Percentiles rank a stretch among this genome's conserved stretches.
Conservation (phyloP, 1,140 invertebrate species). For the Nasonia giraulti region DNA sequence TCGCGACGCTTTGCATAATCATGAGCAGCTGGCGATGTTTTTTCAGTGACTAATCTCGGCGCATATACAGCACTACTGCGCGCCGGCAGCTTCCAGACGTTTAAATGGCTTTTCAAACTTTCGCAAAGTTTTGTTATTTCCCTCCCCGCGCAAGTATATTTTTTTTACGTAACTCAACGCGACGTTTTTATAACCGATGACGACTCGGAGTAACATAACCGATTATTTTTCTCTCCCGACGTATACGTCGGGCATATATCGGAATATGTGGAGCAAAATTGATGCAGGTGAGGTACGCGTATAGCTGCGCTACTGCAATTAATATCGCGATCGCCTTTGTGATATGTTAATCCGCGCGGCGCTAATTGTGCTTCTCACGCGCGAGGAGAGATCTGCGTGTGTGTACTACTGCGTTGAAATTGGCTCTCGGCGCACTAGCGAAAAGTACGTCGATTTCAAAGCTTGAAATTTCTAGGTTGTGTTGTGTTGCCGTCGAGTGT, state of each 20-base stretch:
- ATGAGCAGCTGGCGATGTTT: background rate
- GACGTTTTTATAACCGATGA: constrained; percentile 20
- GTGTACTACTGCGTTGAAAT: background rate
- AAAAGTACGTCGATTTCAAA: background rate
- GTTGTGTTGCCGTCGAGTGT: background rate
- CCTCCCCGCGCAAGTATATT: background rate
- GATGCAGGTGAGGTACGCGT: background rate
- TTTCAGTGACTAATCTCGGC: background rate
- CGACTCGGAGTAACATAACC: background rate
- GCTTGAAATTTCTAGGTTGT: background rate
- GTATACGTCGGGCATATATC: background rate
- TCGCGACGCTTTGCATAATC: background rate
- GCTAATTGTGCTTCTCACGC: constrained; percentile 12
- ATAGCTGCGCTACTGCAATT: background rate
- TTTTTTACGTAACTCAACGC: constrained; percentile 4
- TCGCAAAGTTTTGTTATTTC: constrained; percentile 29
- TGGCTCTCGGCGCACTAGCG: background rate
- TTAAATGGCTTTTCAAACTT: constrained; percentile 24
- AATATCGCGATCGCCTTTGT: constrained; percentile 25
- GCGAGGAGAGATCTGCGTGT: background rate
- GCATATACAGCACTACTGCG: background rate
- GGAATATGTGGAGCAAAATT: background rate
- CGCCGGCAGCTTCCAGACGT: background rate
- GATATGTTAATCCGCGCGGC: constrained; percentile 26
- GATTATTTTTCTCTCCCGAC: constrained; percentile 17